A percentile compares a stretch with the other conserved stretches of the same genome.
phyloP scores from a whole-genome alignment of 2,888 invertebrate genomes.

The Lymantria dispar region DNA sequence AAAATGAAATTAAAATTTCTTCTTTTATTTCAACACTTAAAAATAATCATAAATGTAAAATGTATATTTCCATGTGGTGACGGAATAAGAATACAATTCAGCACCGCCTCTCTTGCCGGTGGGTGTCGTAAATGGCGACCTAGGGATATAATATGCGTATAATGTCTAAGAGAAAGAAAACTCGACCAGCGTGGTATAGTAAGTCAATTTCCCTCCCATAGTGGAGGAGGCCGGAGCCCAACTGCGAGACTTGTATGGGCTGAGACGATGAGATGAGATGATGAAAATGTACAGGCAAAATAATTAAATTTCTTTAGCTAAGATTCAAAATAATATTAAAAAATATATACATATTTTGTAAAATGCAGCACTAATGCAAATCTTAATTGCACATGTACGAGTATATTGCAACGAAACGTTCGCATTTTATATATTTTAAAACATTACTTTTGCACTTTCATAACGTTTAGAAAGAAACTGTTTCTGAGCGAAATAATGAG shows the following conservation, averaged over 20 bases:
- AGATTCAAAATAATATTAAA: slow-evolving; percentile 43
- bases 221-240: no score
- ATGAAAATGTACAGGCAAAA: slow-evolving; percentile 7
- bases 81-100: no score
- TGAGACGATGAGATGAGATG: neutral
- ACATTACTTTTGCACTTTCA: slow-evolving; percentile 71
- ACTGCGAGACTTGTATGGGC: no score
- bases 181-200: no score
- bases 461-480: slow-evolving; percentile 58
- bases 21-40: no score
- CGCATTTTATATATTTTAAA: slow-evolving; percentile 60
- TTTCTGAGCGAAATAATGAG: slow-evolving; percentile 71
- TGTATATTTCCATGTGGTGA: neutral
- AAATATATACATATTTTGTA: slow-evolving; percentile 39
- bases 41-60: no score
- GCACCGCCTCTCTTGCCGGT: no score
- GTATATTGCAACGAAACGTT: slow-evolving; percentile 42
- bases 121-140: no score
- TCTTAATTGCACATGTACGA: slow-evolving; percentile 59
- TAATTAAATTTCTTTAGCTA: slow-evolving; percentile 36
- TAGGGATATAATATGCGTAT: no score
- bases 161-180: no score
- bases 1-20: no score
- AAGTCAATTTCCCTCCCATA: no score
- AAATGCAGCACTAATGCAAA: slow-evolving; percentile 45